phyloP scores from a whole-genome alignment of 1,140 invertebrate genomes.

The Cyphomyrmex costatus region DNA sequence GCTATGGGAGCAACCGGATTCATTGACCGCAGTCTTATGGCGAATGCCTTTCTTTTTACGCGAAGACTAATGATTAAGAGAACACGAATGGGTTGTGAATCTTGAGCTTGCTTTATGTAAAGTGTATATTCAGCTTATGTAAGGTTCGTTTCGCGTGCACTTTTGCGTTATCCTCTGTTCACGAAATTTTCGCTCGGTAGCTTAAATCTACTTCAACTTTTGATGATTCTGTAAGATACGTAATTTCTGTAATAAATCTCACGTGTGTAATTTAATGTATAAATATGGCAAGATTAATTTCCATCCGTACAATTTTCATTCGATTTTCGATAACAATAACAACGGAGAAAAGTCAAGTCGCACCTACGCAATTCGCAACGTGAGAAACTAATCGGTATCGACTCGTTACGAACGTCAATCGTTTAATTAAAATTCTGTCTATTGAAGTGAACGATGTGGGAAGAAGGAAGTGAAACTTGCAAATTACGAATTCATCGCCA shows the following conservation, averaged over 20 bases:
- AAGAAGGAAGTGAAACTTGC: constrained; percentile 71
- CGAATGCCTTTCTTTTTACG: constrained; percentile 60
- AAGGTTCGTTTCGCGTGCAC: constrained; percentile 40
- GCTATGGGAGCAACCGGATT: constrained; percentile 70
- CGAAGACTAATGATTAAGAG: constrained; percentile 82
- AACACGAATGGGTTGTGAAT: constrained; percentile 45
- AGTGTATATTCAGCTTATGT: constrained; percentile 43
- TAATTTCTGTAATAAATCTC: constrained; percentile 48
- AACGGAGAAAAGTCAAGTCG: not conserved
- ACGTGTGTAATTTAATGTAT: not conserved
- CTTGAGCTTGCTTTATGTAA: constrained; percentile 40
- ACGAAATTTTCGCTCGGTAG: constrained; percentile 45
- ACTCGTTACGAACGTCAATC: constrained; percentile 40
- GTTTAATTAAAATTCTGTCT: constrained; percentile 61
- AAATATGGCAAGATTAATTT: not conserved
- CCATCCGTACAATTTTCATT: not conserved
- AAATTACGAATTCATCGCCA: constrained; percentile 61
- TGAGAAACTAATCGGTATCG: constrained; percentile 49
- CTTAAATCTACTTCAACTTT: constrained; percentile 26
- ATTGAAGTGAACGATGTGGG: constrained; percentile 56
- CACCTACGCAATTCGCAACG: not conserved
- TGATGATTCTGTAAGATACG: not conserved
- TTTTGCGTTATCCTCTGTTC: not conserved
- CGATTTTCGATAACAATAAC: not conserved
- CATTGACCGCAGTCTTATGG: constrained; percentile 55